Conservation (phyloP, 2,113 vertebrate genomes). For the Gnathonemus echidnorhynchus region DNA sequence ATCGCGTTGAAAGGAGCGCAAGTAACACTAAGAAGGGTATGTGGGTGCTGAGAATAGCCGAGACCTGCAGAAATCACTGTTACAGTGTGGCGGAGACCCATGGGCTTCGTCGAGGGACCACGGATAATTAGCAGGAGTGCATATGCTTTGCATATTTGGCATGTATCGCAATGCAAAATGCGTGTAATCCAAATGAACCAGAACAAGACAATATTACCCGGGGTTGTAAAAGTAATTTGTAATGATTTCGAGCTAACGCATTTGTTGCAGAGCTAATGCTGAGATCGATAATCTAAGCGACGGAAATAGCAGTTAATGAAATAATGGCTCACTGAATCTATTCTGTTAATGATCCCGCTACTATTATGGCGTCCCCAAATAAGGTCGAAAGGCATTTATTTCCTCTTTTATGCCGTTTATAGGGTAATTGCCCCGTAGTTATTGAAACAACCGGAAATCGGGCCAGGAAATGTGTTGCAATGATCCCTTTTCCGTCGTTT, state of each 20-base stretch:
- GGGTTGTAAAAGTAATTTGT: not conserved
- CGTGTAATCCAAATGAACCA: not conserved
- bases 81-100: not conserved
- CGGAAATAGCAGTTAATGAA: not conserved
- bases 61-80: not conserved
- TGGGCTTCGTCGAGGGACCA: not conserved
- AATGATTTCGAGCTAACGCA: not conserved
- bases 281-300: not conserved
- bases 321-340: not conserved
- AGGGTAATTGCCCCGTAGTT: not conserved
- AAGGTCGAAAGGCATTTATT: not conserved
- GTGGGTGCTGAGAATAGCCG: not conserved
- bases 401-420: not conserved
- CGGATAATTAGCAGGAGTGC: not conserved
- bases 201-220: not conserved
- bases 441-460: not conserved
- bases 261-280: not conserved
- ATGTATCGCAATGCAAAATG: not conserved
- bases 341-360: not conserved
- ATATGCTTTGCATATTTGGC: not conserved
- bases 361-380: not conserved
- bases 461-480: not conserved
- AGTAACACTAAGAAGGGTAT: not conserved
- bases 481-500: not conserved
- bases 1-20: not conserved